A percentile compares a stretch with the other conserved stretches of the same genome.
phyloP scores from a whole-genome alignment of 1,140 invertebrate genomes.

The Drosophila truncata region DNA sequence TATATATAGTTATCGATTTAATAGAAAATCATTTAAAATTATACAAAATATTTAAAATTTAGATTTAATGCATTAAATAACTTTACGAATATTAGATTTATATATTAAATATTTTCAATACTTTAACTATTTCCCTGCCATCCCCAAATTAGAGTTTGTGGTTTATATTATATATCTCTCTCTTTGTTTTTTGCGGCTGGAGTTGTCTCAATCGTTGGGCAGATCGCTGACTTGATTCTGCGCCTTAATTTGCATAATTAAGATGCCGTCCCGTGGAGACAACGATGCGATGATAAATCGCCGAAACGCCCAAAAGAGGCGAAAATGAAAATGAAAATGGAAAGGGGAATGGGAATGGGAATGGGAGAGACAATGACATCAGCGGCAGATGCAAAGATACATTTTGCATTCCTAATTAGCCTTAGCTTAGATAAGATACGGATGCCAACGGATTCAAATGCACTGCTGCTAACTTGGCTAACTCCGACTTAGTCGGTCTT shows the following conservation, averaged over 20 bases:
- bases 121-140: not conserved
- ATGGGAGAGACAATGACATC: slow-evolving; percentile 31
- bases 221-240: slow-evolving; percentile 33
- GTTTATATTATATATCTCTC: slow-evolving; percentile 15
- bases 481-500: slow-evolving; percentile 6
- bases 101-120: not conserved
- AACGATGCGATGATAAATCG: slow-evolving; percentile 74
- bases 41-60: no score
- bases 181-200: not conserved
- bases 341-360: not conserved
- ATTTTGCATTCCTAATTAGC: slow-evolving; percentile 58
- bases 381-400: slow-evolving; percentile 30
- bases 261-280: slow-evolving; percentile 60
- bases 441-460: slow-evolving; percentile 21
- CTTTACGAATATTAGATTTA: no score
- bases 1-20: not conserved
- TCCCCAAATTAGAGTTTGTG: not conserved
- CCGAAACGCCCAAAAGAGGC: slow-evolving; percentile 40
- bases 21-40: no score
- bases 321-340: slow-evolving; percentile 21
- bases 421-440: slow-evolving; percentile 41
- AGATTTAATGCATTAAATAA: no score
- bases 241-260: slow-evolving; percentile 78
- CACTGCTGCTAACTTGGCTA: slow-evolving; percentile 13
- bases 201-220: slow-evolving; percentile 18